phyloP scores from a whole-genome alignment of 1,140 invertebrate genomes.

The Maconellicoccus hirsutus region DNA sequence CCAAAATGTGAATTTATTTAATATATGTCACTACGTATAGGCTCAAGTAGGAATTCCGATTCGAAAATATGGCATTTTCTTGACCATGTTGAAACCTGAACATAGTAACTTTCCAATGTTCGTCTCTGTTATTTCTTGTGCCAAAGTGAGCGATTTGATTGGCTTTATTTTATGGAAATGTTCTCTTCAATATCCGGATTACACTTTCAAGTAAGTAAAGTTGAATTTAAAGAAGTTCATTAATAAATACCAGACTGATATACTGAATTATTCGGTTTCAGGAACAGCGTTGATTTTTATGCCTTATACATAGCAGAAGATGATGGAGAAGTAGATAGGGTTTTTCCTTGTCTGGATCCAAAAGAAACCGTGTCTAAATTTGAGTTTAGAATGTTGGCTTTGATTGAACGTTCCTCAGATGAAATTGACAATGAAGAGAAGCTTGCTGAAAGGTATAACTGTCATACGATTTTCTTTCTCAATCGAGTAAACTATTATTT shows the following conservation, averaged over 20 bases:
- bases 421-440: conserved; percentile 12
- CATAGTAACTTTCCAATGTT: conserved; percentile 72
- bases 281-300: conserved; percentile 42
- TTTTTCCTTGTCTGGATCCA: conserved; percentile 81
- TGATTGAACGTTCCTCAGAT: conserved; percentile 53
- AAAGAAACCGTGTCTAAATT: conserved; percentile 83
- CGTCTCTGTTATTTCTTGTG: conserved; percentile 63
- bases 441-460: background rate
- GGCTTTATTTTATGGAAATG: conserved; percentile 81
- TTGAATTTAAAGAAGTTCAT: background rate
- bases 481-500: no score
- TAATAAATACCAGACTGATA: no score
- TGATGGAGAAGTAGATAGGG: conserved; percentile 89
- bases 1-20: conserved; percentile 21
- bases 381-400: conserved; percentile 77
- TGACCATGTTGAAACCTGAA: conserved; percentile 69
- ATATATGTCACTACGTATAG: conserved; percentile 33
- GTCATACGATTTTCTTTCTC: background rate
- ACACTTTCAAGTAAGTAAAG: conserved; percentile 43
- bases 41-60: conserved; percentile 59
- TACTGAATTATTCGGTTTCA: conserved; percentile 26
- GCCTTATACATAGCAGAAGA: conserved; percentile 89
- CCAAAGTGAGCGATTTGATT: conserved; percentile 85
- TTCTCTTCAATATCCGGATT: conserved; percentile 38
- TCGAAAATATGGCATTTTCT: conserved; percentile 71